phyloP scores from a whole-genome alignment of 1,140 invertebrate genomes.

The Psilanteris sp. region DNA sequence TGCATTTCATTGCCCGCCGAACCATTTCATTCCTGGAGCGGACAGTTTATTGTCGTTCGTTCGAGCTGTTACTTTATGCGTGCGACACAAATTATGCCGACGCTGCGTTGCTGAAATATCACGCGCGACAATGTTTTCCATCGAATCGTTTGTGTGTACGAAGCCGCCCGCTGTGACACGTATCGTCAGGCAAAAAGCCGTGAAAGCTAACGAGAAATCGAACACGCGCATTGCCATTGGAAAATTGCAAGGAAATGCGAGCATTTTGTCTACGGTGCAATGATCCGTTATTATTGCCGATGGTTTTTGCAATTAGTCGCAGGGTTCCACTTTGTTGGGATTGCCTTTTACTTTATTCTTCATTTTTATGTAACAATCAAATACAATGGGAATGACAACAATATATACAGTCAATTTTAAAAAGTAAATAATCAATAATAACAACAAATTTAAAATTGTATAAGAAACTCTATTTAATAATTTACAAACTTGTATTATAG shows the following conservation, averaged over 20 bases:
- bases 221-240: constrained; percentile 24
- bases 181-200: constrained; percentile 29
- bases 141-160: constrained; percentile 1
- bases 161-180: constrained; percentile 6
- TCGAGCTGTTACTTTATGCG: constrained; percentile 58
- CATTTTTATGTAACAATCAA: constrained; percentile 23
- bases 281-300: constrained; percentile 31
- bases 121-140: constrained; percentile 11
- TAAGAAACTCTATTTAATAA: no score
- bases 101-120: constrained; percentile 40
- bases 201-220: constrained; percentile 59
- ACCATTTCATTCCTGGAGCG: constrained; percentile 39
- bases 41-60: constrained; percentile 59
- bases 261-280: constrained; percentile 33
- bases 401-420: constrained; percentile 9
- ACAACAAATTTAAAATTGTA: no score
- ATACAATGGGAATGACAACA: constrained; percentile 9
- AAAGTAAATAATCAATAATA: constrained; percentile 3
- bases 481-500: no score
- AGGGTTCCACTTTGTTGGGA: constrained; percentile 2
- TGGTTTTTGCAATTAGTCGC: constrained; percentile 35
- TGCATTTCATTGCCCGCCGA: constrained; percentile 11
- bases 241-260: constrained; percentile 50
- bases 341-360: constrained; percentile 28
- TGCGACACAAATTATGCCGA: constrained; percentile 43